These are phyloP conservation scores for Julus scanicus DNA, from an alignment of 2,888 invertebrate genomes.

Conservation along the genomic window DNA sequence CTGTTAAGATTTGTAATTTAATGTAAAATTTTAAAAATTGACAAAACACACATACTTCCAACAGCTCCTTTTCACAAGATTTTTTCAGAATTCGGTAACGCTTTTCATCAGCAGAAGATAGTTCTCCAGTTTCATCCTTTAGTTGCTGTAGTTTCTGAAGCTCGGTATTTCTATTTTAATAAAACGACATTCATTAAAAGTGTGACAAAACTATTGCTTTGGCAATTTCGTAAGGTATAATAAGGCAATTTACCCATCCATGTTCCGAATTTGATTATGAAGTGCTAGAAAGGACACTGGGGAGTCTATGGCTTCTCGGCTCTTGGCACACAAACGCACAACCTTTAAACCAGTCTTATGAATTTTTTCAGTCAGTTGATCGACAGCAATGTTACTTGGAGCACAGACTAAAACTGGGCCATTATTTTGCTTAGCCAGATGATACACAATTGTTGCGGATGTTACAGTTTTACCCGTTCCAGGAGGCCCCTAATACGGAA, in stretches of 20 bases:
- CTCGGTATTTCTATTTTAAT: slow-evolving; percentile 77
- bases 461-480: slow-evolving; percentile 99
- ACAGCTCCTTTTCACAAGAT: slow-evolving; percentile 86
- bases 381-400: slow-evolving; percentile 98
- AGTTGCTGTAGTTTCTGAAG: slow-evolving; percentile 94
- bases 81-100: slow-evolving; percentile 91
- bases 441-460: slow-evolving; percentile 98
- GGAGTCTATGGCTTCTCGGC: slow-evolving; percentile 97
- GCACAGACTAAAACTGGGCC: slow-evolving; percentile 96
- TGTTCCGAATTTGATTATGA: slow-evolving; percentile 95
- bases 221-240: not conserved
- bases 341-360: slow-evolving; percentile 94
- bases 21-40: not conserved
- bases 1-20: not conserved
- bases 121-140: slow-evolving; percentile 98
- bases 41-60: slow-evolving; percentile 72
- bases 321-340: slow-evolving; percentile 96
- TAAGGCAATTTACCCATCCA: slow-evolving; percentile 76
- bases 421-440: slow-evolving; percentile 92
- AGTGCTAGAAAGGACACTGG: slow-evolving; percentile 96
- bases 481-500: slow-evolving; percentile 76
- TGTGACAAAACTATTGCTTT: not conserved
- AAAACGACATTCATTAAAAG: not conserved
- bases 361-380: slow-evolving; percentile 98
- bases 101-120: slow-evolving; percentile 95